Evolutionary conservation across 2,113 vertebrate genomes (phyloP).

Genomic region (Nannospalax galili): DNA sequence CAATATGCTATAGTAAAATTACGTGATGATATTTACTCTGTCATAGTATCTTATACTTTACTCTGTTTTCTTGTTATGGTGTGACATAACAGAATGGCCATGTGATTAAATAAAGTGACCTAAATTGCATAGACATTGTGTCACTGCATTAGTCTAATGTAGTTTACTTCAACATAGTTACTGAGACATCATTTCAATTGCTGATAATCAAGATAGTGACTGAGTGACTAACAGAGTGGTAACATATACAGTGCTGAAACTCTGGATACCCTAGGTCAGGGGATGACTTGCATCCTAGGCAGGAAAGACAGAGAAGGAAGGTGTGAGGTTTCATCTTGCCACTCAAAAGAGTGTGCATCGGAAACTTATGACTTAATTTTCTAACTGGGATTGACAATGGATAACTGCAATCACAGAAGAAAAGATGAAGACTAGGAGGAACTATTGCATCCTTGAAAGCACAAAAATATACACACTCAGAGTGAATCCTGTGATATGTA

Average conservation of each 20-base stretch:
- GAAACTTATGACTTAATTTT: not conserved
- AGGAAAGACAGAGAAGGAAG: not conserved
- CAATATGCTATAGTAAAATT: not conserved
- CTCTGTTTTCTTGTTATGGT: not conserved
- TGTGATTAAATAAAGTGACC: not conserved
- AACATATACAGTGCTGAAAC: too few species aligned
- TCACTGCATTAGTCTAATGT: not conserved
- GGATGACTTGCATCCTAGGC: not conserved
- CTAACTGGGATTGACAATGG: not conserved
- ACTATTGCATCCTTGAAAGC: not conserved
- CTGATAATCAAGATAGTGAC: not conserved
- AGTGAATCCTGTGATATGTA: not conserved
- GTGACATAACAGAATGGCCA: not conserved
- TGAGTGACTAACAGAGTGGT: not conserved
- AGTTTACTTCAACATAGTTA: not conserved
- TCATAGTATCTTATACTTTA: not conserved
- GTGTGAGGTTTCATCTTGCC: not conserved
- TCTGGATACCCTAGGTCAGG: rapidly evolving
- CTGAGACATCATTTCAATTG: too few species aligned
- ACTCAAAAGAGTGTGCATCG: not conserved
- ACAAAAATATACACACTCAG: not conserved
- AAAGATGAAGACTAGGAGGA: not conserved
- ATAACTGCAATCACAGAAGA: not conserved
- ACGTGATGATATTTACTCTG: not conserved
- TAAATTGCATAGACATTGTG: not conserved